Conservation (phyloP, 2,797 vertebrate genomes). For the Alectoris magna region DNA sequence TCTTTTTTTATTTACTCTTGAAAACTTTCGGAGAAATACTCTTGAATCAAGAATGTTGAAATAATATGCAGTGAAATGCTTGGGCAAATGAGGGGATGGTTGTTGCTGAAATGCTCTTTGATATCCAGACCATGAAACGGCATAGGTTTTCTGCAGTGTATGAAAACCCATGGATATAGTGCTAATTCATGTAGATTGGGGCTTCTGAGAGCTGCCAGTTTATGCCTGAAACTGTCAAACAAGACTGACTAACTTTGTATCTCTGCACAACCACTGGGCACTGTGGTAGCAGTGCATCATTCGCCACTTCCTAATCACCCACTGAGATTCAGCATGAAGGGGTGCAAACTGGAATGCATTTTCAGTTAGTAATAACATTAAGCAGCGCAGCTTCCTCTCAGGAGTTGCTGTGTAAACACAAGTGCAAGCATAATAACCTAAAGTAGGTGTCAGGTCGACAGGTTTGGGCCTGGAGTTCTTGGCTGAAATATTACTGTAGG, state of each 20-base stretch:
- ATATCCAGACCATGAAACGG: neutral
- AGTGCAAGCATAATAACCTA: neutral
- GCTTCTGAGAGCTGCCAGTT: neutral
- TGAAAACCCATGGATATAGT: neutral
- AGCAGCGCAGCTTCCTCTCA: neutral
- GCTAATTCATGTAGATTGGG: neutral
- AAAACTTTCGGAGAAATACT: neutral
- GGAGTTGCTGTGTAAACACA: neutral
- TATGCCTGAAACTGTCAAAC: neutral
- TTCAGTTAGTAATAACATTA: neutral
- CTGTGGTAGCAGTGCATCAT: neutral
- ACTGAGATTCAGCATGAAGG: neutral
- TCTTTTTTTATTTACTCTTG: neutral
- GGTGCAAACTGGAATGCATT: neutral
- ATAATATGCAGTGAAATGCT: neutral
- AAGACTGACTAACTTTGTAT: neutral
- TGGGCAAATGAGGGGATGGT: too few species aligned
- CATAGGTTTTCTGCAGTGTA: neutral
- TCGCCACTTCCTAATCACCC: neutral
- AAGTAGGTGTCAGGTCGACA: neutral
- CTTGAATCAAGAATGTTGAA: neutral
- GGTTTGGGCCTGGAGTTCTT: conserved; percentile 11
- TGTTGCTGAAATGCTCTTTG: neutral
- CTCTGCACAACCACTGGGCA: neutral
- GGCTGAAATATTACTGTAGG: neutral